These are phyloP conservation scores for Pocillopora grandis DNA, from an alignment of 92 coral and sea anemone species.

Conservation along the genomic window DNA sequence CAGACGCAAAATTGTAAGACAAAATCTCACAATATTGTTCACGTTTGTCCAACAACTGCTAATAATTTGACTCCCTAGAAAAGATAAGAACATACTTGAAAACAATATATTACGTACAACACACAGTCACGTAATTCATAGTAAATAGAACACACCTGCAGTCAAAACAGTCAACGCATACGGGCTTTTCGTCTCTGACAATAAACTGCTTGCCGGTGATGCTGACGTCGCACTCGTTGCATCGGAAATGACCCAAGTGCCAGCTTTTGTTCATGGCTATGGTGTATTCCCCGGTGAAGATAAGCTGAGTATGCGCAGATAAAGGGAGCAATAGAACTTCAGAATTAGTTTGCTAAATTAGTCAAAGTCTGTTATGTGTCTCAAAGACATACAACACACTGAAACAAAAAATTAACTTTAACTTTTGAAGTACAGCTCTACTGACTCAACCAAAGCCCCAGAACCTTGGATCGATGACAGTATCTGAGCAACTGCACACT, in stretches of 20 bases:
- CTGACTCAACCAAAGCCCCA: too few relatives aligned
- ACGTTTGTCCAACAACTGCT: too few relatives aligned
- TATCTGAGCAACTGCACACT: too few relatives aligned
- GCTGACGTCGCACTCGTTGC: conserved; percentile 79
- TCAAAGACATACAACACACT: too few relatives aligned
- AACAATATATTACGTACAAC: not conserved
- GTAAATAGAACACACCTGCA: conserved; percentile 49
- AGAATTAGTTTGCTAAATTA: not conserved
- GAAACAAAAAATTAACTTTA: too few relatives aligned
- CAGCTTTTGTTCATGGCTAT: conserved; percentile 88
- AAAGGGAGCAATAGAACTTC: not conserved
- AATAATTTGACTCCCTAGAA: not conserved
- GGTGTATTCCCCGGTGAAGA: conserved; percentile 86
- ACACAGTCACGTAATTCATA: not conserved
- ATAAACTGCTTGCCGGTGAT: conserved; percentile 95
- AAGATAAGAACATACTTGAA: not conserved
- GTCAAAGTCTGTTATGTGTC: too few relatives aligned
- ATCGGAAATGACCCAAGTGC: conserved; percentile 91
- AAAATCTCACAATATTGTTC: too few relatives aligned
- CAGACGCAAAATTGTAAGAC: too few relatives aligned
- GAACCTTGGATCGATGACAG: too few relatives aligned
- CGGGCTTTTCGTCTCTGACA: conserved; percentile 75
- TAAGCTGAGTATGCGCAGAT: conserved; percentile 49
- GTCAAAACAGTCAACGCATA: conserved; percentile 76
- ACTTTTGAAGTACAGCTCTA: too few relatives aligned